Evolutionary conservation across 92 coral and sea anemone species (phyloP).

Genomic region (Actinostola sp.): DNA sequence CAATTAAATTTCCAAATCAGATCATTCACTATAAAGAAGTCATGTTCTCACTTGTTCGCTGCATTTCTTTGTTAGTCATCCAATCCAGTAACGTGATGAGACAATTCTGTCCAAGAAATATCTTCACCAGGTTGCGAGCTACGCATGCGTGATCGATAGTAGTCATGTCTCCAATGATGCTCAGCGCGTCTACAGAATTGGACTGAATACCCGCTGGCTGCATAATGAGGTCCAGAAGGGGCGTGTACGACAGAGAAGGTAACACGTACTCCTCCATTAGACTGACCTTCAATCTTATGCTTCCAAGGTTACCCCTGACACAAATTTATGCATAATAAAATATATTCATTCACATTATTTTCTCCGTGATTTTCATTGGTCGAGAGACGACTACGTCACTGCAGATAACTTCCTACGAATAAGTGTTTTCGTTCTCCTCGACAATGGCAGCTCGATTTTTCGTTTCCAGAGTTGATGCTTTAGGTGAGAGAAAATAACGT

Average conservation of each 20-base stretch:
- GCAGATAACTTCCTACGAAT: no score
- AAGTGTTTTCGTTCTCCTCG: no score
- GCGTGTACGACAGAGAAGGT: slow-evolving; percentile 73
- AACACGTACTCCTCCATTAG: slow-evolving; percentile 84
- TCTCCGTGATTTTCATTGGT: no score
- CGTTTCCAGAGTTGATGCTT: no score
- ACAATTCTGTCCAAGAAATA: slow-evolving; percentile 78
- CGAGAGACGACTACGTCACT: no score
- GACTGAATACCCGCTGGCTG: slow-evolving; percentile 61
- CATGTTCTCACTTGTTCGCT: slow-evolving; percentile 77
- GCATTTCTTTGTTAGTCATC: slow-evolving; percentile 73
- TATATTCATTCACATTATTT: no score
- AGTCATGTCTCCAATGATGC: slow-evolving; percentile 76
- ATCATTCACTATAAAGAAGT: no score
- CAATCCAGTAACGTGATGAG: slow-evolving; percentile 76
- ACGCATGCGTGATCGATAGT: slow-evolving; percentile 80
- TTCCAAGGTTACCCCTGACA: slow-evolving; percentile 82
- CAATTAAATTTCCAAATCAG: neutral
- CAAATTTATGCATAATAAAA: neutral
- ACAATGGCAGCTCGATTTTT: no score
- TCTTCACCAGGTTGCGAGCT: slow-evolving; percentile 84
- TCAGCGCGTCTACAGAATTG: slow-evolving; percentile 60
- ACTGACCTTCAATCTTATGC: slow-evolving; percentile 82
- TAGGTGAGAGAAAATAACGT: no score
- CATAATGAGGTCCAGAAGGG: slow-evolving; percentile 68